Conservation (phyloP, 2,888 invertebrate genomes). For the Sinhomidia bicolor region DNA sequence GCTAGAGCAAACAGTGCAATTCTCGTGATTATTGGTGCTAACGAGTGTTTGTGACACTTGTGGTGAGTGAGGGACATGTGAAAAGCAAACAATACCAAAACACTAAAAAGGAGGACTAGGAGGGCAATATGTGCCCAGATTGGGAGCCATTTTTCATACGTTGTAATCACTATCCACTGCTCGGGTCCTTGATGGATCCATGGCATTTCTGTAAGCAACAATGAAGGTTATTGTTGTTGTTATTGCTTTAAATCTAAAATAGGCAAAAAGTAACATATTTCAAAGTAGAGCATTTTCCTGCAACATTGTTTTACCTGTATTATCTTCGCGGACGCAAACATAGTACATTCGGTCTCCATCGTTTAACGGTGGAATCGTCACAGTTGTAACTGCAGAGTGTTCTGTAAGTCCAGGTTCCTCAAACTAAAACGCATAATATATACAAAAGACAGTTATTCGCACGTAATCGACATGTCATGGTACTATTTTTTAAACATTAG, state of each 20-base stretch:
- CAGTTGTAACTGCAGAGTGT: conserved; percentile 77
- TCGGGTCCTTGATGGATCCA: conserved; percentile 79
- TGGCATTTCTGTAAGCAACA: conserved; percentile 75
- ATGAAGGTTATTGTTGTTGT: too few relatives aligned
- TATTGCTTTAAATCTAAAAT: neutral
- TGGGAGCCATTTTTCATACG: conserved; percentile 84
- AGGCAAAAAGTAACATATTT: too few relatives aligned
- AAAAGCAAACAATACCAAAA: conserved; percentile 98
- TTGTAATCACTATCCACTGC: conserved; percentile 75
- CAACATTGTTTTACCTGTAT: conserved; percentile 53
- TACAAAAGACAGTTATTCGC: neutral
- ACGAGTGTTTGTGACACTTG: neutral
- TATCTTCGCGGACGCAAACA: conserved; percentile 80
- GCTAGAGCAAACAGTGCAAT: neutral
- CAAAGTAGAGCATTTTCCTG: neutral
- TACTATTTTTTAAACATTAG: too few relatives aligned
- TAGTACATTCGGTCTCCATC: conserved; percentile 79
- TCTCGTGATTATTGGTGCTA: neutral
- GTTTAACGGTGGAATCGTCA: conserved; percentile 79
- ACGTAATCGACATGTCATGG: too few relatives aligned
- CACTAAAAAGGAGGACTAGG: conserved; percentile 88
- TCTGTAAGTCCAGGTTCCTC: conserved; percentile 58
- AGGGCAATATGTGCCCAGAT: conserved; percentile 89
- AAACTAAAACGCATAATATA: conserved; percentile 55
- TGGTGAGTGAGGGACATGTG: too few relatives aligned